Evolutionary conservation across 2,888 invertebrate genomes (phyloP), one percentile per base, ranked within the genome.

Genomic region (Sylvicola cinctus): DNA sequence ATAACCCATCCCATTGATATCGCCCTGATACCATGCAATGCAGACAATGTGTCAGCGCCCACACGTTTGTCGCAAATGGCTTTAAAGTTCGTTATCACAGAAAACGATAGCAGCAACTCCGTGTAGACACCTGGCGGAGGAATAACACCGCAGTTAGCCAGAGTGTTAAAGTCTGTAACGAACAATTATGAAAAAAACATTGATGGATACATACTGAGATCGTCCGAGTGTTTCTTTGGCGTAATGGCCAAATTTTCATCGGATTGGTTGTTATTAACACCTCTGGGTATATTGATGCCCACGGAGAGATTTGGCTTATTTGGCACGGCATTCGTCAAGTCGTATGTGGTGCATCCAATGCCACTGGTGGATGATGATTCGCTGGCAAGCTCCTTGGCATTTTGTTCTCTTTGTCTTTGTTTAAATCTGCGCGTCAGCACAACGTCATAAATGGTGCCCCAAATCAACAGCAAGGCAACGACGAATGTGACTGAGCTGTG

Each of bases 51-150:
- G 50, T 80, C 80, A n/a, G 74, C 66, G 8, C 81, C 76, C 31
- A 83, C 78, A 3, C 71, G 65, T 45, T 79, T 71, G 51, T 83
- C 80, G 50, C 77, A 75, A 48, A 84, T 72, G 47, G 79, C 77
- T 54, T 74, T 74, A 45, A 78, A 62, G 49, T 83, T 83, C 42
- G 79, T 75, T 44, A 70, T 66, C 43, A 77, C 63, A 13, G 81
- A 80, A 57, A 81, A 81, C 40, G 84, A 80, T 8, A 81, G 65
- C 43, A 83, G 55, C 37, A 81, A 56, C 47, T 80, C 72, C 36
- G 66, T 71, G 46, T 69, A 57, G 31, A 73, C 45, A 35, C 67
- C 74, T 74, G 57, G 34, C 52, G 51, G 42, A 8, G 7, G 11
- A 25, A 8, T 7, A 25, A 25, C 11, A 7, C 7, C 11, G 7